A percentile compares a stretch with the other conserved stretches of the same genome.
These are phyloP conservation scores for Chaetura pelagica DNA, from an alignment of 2,113 vertebrate species.

Conservation along the genomic window DNA sequence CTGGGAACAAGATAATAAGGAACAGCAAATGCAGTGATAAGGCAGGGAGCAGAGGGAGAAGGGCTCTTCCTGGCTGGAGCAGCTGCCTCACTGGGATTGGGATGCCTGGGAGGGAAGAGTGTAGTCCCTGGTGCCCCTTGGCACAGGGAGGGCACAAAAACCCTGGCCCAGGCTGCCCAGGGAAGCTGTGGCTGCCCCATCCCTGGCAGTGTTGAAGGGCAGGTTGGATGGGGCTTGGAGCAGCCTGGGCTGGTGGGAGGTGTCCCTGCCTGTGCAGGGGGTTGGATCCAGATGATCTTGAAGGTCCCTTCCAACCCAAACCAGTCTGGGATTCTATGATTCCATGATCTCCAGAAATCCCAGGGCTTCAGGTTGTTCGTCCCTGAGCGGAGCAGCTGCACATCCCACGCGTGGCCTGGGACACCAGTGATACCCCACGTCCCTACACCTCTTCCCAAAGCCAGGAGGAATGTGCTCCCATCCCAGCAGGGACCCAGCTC, in stretches of 20 bases:
- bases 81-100: neutral
- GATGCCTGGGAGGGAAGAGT: fast-evolving
- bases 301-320: no score
- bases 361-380: neutral
- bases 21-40: neutral
- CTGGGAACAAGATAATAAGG: neutral
- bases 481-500: neutral
- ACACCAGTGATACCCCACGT: fast-evolving
- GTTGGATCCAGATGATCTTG: no score
- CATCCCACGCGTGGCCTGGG: fast-evolving
- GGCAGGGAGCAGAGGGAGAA: neutral
- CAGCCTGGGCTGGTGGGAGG: no score
- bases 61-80: fast-evolving
- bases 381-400: fast-evolving
- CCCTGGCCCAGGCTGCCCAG: no score
- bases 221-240: no score
- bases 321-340: no score
- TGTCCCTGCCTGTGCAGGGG: no score
- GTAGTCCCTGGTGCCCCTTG: neutral
- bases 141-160: neutral
- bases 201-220: no score
- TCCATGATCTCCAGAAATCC: neutral
- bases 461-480: neutral
- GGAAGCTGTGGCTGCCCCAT: no score
- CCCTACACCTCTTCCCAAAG: neutral